These are phyloP conservation scores for Clarias macrocephalus DNA, from an alignment of 2,113 vertebrate species.

Conservation along the genomic window DNA sequence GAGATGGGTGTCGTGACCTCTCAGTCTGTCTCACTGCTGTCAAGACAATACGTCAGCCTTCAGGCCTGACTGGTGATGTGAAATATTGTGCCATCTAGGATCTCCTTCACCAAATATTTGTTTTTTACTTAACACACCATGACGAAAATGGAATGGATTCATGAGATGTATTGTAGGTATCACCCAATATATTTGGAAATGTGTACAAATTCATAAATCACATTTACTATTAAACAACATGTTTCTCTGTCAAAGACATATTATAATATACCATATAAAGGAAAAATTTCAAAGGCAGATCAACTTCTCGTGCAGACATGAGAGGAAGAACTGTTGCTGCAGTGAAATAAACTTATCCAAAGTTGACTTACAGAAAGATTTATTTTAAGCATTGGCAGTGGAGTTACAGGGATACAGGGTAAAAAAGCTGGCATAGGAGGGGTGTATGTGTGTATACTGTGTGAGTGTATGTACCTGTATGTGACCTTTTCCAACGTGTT, in stretches of 20 bases:
- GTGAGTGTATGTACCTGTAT: neutral
- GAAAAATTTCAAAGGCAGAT: neutral
- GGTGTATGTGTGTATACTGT: neutral
- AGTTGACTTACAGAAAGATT: neutral
- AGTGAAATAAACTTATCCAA: neutral
- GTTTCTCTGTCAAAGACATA: neutral
- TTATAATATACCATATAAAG: neutral
- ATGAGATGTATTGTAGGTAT: neutral
- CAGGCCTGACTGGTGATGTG: slow-evolving; percentile 1
- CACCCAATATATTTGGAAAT: neutral
- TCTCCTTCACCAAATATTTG: neutral
- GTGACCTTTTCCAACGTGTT: neutral
- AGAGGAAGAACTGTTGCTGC: neutral
- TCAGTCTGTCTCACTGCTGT: neutral
- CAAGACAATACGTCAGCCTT: neutral
- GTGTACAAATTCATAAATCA: neutral
- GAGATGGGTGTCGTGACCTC: neutral
- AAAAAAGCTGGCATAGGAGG: neutral
- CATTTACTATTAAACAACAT: neutral
- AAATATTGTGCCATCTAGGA: neutral
- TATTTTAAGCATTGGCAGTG: neutral
- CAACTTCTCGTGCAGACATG: neutral
- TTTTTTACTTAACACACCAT: neutral
- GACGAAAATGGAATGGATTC: neutral
- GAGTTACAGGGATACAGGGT: neutral